Evolutionary conservation across 1,140 invertebrate species (phyloP).

Genomic region (Diorhabda elongata): DNA sequence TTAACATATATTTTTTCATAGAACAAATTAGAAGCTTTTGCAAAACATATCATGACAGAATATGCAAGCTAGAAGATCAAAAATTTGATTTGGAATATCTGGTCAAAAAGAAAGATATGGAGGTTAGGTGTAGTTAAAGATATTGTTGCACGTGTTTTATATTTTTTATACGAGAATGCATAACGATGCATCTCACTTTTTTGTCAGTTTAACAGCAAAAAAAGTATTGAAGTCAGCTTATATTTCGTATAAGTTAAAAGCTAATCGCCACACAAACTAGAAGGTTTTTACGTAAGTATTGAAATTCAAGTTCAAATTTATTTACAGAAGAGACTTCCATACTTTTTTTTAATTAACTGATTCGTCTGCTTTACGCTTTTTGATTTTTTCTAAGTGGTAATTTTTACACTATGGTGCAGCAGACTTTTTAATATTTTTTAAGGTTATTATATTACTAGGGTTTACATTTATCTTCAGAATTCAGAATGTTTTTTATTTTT

Average conservation of each 20-base stretch:
- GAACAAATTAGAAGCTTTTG: slow-evolving; percentile 75
- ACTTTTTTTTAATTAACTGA: background rate
- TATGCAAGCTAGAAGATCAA: slow-evolving; percentile 83
- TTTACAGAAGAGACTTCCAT: background rate
- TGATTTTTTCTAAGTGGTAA: slow-evolving; percentile 9
- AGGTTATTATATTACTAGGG: background rate
- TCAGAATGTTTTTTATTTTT: background rate
- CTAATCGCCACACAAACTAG: background rate
- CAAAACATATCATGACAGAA: slow-evolving; percentile 83
- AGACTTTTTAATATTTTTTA: background rate
- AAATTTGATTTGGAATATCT: slow-evolving; percentile 98
- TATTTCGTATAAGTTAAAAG: background rate
- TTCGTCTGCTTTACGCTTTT: slow-evolving; percentile 22
- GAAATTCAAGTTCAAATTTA: background rate
- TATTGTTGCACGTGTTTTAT: slow-evolving; percentile 23
- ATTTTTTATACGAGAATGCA: slow-evolving; percentile 4
- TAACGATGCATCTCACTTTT: background rate
- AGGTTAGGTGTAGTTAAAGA: slow-evolving; percentile 59
- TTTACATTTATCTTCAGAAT: background rate
- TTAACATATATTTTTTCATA: slow-evolving; percentile 39
- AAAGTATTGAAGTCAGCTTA: background rate
- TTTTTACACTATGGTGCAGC: background rate
- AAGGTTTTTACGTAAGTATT: background rate
- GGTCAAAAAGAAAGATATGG: slow-evolving; percentile 95
- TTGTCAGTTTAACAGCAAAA: background rate